Base-by-base conservation (phyloP, 2,797 vertebrate species). In the Pelodytes ibericus region DNA sequence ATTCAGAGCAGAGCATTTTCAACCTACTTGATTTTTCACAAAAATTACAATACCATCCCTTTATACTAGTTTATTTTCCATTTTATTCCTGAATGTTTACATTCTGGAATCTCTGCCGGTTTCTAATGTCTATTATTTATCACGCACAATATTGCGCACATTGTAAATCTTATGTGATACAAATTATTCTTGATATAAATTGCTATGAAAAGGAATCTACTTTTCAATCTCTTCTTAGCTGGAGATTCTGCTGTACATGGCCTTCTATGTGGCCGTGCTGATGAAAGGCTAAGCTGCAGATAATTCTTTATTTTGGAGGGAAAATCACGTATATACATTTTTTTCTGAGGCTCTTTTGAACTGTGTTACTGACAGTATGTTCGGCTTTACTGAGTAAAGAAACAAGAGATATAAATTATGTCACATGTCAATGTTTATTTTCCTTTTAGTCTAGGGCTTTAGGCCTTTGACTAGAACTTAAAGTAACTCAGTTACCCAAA, bases 211-310 rank as follows among this genome's bases (percentile, higher is more conserved):
- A 33, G 31, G 7, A 61, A 61, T 61, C 59, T 61, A 61, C n/a
- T 30, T 61, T 61, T 61, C 59, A 61, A 61, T 61, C 27, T 61
- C 26, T 31, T 31, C 59, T 18, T 29, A 61, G 26, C 59, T 61
- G 27, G 27, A 61, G 15, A n/a, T 18, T 27, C 59, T 31, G 27
- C 59, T n/a, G 25, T 61, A 13, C 59, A 31, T 29, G 27, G 24
- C 49, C 20, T 53, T 53, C 2, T 24, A 53, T 16, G n/a, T n/a
- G 7, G 49, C 49, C 49, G 8, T 7, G 49, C 20, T 53, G 49
- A 53, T 53, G 6, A 20, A 53, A 53, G 49, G 49, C 16, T 53
- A 7, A 11, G 49, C 24, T 53, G 20, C 49, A 53, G 24, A 53
- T 53, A 53, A 53, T 53, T 53, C n/a, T 24, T 44, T 44, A 24